phyloP scores from a whole-genome alignment of 2,888 invertebrate genomes.

The Eupeodes latifasciatus region DNA sequence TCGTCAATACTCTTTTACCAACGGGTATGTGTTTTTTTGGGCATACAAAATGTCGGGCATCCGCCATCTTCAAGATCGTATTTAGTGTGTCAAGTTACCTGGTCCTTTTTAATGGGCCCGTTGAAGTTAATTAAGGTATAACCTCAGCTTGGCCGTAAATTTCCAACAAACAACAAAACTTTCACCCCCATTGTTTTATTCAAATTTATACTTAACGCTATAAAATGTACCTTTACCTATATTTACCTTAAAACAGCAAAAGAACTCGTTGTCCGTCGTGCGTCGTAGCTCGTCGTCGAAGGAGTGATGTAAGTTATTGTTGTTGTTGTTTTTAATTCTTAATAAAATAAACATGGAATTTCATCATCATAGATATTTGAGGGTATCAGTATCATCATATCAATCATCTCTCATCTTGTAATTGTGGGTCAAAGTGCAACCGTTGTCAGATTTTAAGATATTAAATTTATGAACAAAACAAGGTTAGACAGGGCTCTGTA shows the following conservation, averaged over 20 bases:
- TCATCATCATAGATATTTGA: no score
- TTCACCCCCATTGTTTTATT: slow-evolving; percentile 40
- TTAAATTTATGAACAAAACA: not conserved
- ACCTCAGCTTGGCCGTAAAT: slow-evolving; percentile 68
- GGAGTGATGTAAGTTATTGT: not conserved
- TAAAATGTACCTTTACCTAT: no score
- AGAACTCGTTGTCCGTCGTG: not conserved
- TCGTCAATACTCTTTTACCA: slow-evolving; percentile 27
- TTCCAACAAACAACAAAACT: slow-evolving; percentile 49
- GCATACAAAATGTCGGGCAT: slow-evolving; percentile 39
- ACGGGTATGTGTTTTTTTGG: no score
- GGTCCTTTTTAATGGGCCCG: slow-evolving; percentile 47
- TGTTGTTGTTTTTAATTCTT: no score
- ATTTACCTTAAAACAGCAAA: no score
- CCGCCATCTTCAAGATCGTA: slow-evolving; percentile 10
- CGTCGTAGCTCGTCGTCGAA: not conserved
- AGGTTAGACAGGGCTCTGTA: not conserved
- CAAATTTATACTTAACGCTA: not conserved
- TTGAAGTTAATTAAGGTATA: slow-evolving; percentile 72
- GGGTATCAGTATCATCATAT: not conserved
- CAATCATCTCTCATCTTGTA: slow-evolving; percentile 13
- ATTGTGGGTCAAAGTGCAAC: not conserved
- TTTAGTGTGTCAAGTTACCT: slow-evolving; percentile 18
- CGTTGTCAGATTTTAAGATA: not conserved
- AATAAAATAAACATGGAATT: not conserved